phyloP scores from a whole-genome alignment of 2,113 vertebrate species.

The Anguilla japonica region DNA sequence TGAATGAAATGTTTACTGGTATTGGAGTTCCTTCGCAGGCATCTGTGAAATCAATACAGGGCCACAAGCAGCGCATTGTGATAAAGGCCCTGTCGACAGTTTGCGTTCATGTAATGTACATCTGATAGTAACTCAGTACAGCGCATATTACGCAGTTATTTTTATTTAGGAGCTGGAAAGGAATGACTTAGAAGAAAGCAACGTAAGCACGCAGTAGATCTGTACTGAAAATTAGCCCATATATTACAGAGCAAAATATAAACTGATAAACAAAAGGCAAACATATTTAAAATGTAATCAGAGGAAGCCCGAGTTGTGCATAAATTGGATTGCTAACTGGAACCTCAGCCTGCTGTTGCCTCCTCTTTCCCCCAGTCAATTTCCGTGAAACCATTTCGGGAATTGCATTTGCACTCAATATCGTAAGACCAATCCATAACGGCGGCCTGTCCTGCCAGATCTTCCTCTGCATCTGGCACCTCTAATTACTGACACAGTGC shows the following conservation, averaged over 20 bases:
- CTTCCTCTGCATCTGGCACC: neutral
- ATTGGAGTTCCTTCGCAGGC: neutral
- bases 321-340: neutral
- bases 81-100: neutral
- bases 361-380: neutral
- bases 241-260: neutral
- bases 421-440: neutral
- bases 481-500: neutral
- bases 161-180: neutral
- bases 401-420: neutral
- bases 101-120: neutral
- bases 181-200: neutral
- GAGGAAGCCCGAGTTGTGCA: neutral
- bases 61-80: neutral
- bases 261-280: neutral
- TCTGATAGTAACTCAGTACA: neutral
- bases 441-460: neutral
- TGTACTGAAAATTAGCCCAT: too few species aligned
- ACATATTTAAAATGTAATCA: neutral
- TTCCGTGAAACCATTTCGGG: neutral
- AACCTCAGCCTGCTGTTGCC: neutral
- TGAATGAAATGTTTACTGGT: neutral
- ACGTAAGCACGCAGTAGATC: too few species aligned
- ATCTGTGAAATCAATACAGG: neutral
- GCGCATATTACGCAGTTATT: neutral